These are phyloP conservation scores for Amphimallon solstitiale DNA, from an alignment of 2,888 invertebrate genomes.

Conservation along the genomic window DNA sequence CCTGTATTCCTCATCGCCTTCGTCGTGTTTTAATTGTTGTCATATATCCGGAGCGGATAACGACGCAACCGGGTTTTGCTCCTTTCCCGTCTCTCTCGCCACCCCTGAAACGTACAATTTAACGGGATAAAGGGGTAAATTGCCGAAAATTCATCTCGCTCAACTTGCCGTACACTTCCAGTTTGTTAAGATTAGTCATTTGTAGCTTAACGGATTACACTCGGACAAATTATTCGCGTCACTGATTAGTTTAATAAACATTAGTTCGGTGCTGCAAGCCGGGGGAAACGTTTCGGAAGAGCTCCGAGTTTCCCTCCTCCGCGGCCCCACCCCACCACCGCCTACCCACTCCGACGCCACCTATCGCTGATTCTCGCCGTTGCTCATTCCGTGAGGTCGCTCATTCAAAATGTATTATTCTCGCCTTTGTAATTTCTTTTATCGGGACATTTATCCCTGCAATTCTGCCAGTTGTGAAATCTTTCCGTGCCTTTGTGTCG, in stretches of 20 bases:
- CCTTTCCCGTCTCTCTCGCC: too few relatives aligned
- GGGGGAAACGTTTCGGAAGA: neutral
- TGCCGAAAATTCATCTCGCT: constrained; percentile 60
- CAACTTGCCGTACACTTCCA: constrained; percentile 52
- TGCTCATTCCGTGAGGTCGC: neutral
- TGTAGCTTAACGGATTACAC: constrained; percentile 56
- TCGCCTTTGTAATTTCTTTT: neutral
- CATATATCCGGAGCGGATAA: constrained; percentile 47
- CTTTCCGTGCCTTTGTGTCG: too few relatives aligned
- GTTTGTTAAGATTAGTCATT: constrained; percentile 62
- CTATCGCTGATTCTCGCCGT: neutral
- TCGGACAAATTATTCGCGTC: constrained; percentile 61
- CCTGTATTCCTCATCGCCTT: neutral
- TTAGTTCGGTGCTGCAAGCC: constrained; percentile 48
- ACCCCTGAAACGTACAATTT: constrained; percentile 44
- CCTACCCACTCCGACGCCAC: neutral
- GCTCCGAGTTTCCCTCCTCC: too few relatives aligned
- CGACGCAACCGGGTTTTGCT: constrained; percentile 37
- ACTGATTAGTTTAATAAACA: constrained; percentile 61
- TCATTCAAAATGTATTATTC: neutral
- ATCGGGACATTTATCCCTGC: neutral
- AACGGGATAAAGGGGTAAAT: constrained; percentile 53
- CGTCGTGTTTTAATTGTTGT: constrained; percentile 40
- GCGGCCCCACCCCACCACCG: neutral
- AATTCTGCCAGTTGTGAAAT: too few relatives aligned